A percentile compares a stretch with the other conserved stretches of the same genome.
These are phyloP conservation scores for Hoplostethus atlanticus DNA, from an alignment of 2,797 vertebrate species.

Conservation along the genomic window DNA sequence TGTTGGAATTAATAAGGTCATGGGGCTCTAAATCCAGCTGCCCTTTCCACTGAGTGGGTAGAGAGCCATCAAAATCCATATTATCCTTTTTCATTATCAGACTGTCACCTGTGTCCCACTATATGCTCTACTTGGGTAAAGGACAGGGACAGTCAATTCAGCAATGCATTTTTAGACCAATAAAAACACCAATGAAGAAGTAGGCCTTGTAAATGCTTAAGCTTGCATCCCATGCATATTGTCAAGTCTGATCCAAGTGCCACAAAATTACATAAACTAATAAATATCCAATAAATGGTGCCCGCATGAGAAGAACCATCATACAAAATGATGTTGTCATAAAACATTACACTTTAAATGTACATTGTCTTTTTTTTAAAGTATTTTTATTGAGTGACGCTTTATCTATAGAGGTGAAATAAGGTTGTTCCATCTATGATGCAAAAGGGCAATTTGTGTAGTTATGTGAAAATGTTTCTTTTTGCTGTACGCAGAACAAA, in stretches of 20 bases:
- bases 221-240: background rate
- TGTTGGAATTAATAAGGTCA: constrained; percentile 64
- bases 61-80: constrained; percentile 43
- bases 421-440: too few species aligned
- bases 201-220: too few species aligned
- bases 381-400: too few species aligned
- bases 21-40: constrained; percentile 52
- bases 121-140: constrained; percentile 15
- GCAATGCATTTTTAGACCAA: constrained; percentile 35
- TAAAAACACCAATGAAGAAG: constrained; percentile 45
- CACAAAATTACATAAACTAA: constrained; percentile 1
- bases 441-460: too few species aligned
- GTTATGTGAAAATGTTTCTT: too few species aligned
- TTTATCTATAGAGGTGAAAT: too few species aligned
- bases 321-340: background rate
- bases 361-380: too few species aligned
- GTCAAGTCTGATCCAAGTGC: background rate
- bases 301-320: background rate
- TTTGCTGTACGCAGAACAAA: too few species aligned
- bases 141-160: constrained; percentile 25
- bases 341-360: background rate
- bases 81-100: constrained; percentile 53
- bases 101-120: constrained; percentile 51
- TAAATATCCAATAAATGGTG: background rate
- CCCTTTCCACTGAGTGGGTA: constrained; percentile 57